Evolutionary conservation across 2,888 invertebrate species (phyloP).

Genomic region (Alentia gelatinosa): DNA sequence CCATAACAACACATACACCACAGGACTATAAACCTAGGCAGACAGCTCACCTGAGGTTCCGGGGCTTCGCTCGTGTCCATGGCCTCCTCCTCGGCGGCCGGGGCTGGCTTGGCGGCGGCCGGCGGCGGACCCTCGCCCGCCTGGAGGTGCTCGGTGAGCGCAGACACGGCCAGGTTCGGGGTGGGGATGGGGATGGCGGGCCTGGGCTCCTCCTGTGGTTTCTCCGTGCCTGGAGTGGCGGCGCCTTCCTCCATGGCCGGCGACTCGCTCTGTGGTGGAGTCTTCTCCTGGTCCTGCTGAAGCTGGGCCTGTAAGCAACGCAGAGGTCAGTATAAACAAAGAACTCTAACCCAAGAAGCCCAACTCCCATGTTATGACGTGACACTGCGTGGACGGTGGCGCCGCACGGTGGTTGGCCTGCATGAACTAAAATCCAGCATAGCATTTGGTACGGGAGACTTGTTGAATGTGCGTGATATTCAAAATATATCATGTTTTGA

Average conservation of each 20-base stretch:
- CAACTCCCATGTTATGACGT: too few species aligned
- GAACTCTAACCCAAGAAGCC: too few species aligned
- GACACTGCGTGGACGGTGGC: too few species aligned
- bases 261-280: neutral
- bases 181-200: neutral
- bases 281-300: conserved; percentile 45
- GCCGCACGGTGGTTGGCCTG: too few species aligned
- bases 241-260: neutral
- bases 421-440: too few species aligned
- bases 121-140: neutral
- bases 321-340: too few species aligned
- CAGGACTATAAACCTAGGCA: too few species aligned
- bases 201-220: neutral
- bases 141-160: too few species aligned
- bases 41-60: neutral
- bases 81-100: neutral
- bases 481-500: too few species aligned
- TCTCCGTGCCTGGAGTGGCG: neutral
- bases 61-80: conserved; percentile 20
- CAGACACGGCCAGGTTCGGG: neutral
- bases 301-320: neutral
- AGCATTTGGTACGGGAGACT: too few species aligned
- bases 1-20: too few species aligned
- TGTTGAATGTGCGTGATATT: too few species aligned
- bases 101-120: neutral